A percentile compares a stretch with the other conserved stretches of the same genome.
phyloP scores from a whole-genome alignment of 92 coral and sea anemone species.

The Epizoanthus illoricatus region DNA sequence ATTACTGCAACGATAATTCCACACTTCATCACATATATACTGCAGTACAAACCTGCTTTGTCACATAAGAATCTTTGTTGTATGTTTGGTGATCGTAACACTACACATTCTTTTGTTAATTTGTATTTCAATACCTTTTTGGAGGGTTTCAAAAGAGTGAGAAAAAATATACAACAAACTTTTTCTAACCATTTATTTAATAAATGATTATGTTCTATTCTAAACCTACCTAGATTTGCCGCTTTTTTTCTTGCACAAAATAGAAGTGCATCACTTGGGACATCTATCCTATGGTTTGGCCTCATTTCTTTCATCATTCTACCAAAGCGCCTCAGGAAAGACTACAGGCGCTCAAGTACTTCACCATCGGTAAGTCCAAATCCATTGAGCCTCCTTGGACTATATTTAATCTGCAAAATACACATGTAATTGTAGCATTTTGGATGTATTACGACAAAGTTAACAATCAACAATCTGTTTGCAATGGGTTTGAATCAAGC shows the following conservation, averaged over 20 bases:
- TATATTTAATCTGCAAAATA: constrained; percentile 31
- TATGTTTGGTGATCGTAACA: too few relatives aligned
- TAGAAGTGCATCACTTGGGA: constrained; percentile 25
- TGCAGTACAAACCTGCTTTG: too few relatives aligned
- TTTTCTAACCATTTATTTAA: not conserved
- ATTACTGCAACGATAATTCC: too few relatives aligned
- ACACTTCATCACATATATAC: too few relatives aligned
- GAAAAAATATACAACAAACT: not conserved
- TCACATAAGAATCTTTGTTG: too few relatives aligned
- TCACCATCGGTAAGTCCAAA: constrained; percentile 44
- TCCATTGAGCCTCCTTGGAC: constrained; percentile 32
- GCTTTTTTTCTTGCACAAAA: not conserved
- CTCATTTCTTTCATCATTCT: constrained; percentile 45
- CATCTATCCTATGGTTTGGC: constrained; percentile 41
- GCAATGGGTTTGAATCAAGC: too few relatives aligned
- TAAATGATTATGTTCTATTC: not conserved
- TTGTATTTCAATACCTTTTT: too few relatives aligned
- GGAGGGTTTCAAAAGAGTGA: too few relatives aligned
- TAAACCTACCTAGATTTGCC: constrained; percentile 7
- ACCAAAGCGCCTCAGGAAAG: constrained; percentile 31
- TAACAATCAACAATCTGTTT: too few relatives aligned
- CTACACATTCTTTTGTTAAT: too few relatives aligned
- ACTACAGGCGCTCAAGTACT: constrained; percentile 37
- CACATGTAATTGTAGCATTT: too few relatives aligned
- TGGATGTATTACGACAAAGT: too few relatives aligned